Conservation (phyloP, 2,797 vertebrate genomes). For the Hephaestus fuliginosus region DNA sequence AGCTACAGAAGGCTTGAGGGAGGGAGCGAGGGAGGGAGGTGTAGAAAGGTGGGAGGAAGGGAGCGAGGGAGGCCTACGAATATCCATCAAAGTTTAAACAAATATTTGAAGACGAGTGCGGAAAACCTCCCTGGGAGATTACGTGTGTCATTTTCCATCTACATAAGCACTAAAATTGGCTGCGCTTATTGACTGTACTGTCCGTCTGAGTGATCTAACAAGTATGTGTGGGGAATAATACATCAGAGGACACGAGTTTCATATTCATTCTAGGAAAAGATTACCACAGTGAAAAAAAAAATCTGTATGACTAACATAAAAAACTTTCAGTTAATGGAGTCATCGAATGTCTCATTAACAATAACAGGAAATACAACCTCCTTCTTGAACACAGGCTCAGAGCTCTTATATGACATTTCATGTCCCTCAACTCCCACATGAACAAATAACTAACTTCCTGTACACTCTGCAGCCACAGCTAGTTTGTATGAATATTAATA, state of each 20-base stretch:
- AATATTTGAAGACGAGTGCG: conserved; percentile 59
- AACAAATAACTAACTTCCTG: conserved; percentile 29
- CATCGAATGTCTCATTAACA: background rate
- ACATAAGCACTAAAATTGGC: conserved; percentile 15
- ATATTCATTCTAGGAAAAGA: background rate
- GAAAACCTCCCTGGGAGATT: conserved; percentile 45
- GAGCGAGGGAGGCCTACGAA: conserved; percentile 56
- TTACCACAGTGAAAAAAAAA: background rate
- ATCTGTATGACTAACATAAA: background rate
- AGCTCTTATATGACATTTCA: conserved; percentile 23
- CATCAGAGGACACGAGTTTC: conserved; percentile 1
- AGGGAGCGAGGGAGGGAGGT: conserved; percentile 57
- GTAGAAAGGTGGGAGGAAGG: conserved; percentile 63
- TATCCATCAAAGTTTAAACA: conserved; percentile 68
- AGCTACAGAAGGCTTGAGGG: conserved; percentile 72
- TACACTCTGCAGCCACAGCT: conserved; percentile 7
- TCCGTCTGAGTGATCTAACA: conserved; percentile 11
- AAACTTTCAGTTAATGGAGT: background rate
- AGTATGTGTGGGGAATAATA: conserved; percentile 22
- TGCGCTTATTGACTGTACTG: conserved; percentile 14
- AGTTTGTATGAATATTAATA: conserved; percentile 57
- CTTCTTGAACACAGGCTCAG: background rate
- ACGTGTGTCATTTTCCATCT: conserved; percentile 34
- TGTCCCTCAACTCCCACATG: conserved; percentile 1
- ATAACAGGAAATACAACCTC: conserved; percentile 6